Evolutionary conservation across 2,888 invertebrate species (phyloP), one percentile per base, ranked within the genome.

Genomic region (Eupithecia tripunctaria): DNA sequence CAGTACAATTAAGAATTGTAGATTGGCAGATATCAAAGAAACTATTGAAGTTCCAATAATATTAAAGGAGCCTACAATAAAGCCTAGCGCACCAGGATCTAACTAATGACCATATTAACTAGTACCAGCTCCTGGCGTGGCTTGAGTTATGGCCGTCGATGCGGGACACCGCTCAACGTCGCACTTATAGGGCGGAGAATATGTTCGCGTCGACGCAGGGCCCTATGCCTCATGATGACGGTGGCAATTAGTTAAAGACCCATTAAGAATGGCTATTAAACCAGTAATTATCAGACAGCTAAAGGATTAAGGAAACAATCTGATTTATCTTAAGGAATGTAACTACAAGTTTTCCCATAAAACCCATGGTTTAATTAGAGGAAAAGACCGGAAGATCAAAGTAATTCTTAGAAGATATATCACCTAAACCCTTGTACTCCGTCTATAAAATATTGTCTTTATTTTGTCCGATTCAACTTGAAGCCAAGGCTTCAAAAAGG

Each of bases 151-250:
- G 74, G 72, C 82, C 78, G 79, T 76, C 71, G 72, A 69, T 67
- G 29, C 68, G 29, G 68, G 73, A 47, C 47, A 80, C 77, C 71
- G 68, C 78, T 86, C 86, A 85, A 83, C 78, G 86, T 86, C 85
- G 76, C 80, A 79, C 82, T 78, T 78, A 78, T 77, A 80, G 78
- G 78, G 79, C 76, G 69, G 62, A 8, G 47, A 36, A 73, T 80
- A 78, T 76, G 72, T 67, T 68, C 75, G 68, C 72, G 79, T 79
- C 79, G 72, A 73, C 76, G 72, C 65, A 67, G 69, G 73, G 69
- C 69, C 73, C 78, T 74, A 78, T 80, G 78, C 68, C 75, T 82
- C 80, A 79, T 73, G 67, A 63, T 72, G 81, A 79, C 78, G 76
- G 67, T 47, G 21, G 79, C 78, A 77, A 82, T 83, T 82, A 81